A percentile compares a stretch with the other conserved stretches of the same genome.
phyloP scores from a whole-genome alignment of 1,140 invertebrate species.

The Aphis craccivora region DNA sequence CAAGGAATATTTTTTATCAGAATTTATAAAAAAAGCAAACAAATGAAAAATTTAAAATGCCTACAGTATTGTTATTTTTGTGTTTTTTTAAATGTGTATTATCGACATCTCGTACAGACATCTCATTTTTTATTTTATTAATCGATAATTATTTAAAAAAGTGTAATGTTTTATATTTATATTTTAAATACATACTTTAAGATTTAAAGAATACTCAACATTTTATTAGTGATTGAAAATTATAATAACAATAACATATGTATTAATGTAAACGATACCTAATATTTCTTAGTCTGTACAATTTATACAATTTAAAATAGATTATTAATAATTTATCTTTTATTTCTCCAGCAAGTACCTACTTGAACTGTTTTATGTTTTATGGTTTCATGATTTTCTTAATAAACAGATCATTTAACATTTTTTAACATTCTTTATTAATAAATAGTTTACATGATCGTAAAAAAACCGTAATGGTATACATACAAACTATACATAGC shows the following conservation, averaged over 20 bases:
- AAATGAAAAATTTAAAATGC: no score
- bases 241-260: no score
- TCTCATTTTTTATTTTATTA: no score
- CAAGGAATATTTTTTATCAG: no score
- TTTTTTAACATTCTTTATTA: not conserved
- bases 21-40: no score
- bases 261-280: not conserved
- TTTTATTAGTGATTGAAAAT: not conserved
- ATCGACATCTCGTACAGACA: no score
- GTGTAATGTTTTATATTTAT: not conserved
- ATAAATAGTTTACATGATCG: not conserved
- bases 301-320: not conserved
- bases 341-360: not conserved
- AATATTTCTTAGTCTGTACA: not conserved
- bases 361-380: not conserved
- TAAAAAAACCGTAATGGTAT: not conserved
- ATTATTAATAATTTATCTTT: not conserved
- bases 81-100: no score
- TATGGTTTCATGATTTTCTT: not conserved
- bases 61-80: no score
- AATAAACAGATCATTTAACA: not conserved
- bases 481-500: no score
- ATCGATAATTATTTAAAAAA: no score
- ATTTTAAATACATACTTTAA: not conserved
- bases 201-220: not conserved